A percentile compares a stretch with the other conserved stretches of the same genome.
phyloP scores from a whole-genome alignment of 2,113 vertebrate species.

The Tachycineta bicolor region DNA sequence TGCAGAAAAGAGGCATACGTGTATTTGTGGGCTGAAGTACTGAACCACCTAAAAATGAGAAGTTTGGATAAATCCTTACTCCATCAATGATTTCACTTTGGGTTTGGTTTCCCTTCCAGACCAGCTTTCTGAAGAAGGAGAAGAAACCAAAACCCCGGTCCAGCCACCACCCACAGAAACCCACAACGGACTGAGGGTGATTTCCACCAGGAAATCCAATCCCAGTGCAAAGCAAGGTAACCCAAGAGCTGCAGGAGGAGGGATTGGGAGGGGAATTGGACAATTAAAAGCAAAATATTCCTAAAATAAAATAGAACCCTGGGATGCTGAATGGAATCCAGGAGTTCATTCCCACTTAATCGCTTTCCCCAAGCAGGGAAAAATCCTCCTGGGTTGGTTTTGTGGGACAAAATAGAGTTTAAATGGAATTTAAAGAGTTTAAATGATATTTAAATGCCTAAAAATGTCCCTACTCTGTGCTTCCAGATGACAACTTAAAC shows the following conservation, averaged over 20 bases:
- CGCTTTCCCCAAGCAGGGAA: background rate
- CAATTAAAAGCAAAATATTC: background rate
- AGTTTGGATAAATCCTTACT: accelerated
- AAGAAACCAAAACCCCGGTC: slow-evolving; percentile 79
- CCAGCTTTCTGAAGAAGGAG: slow-evolving; percentile 94
- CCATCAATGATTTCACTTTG: accelerated
- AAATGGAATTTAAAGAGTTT: background rate
- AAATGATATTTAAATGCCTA: background rate
- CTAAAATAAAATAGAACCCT: accelerated
- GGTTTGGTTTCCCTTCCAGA: slow-evolving; percentile 74
- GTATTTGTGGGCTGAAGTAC: background rate
- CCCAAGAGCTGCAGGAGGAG: background rate
- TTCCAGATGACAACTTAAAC: slow-evolving; percentile 82
- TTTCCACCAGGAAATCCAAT: slow-evolving; percentile 78
- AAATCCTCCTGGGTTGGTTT: background rate
- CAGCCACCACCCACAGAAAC: slow-evolving; percentile 59
- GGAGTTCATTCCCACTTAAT: background rate
- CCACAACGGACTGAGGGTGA: slow-evolving; percentile 72
- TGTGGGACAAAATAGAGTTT: background rate
- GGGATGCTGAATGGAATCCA: background rate
- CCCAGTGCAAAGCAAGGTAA: slow-evolving; percentile 76
- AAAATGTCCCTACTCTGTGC: background rate
- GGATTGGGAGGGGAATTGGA: background rate
- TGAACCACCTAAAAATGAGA: background rate
- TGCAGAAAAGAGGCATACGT: accelerated